Base-by-base conservation (phyloP, 2,888 invertebrate genomes). In the Ethmia dodecea region DNA sequence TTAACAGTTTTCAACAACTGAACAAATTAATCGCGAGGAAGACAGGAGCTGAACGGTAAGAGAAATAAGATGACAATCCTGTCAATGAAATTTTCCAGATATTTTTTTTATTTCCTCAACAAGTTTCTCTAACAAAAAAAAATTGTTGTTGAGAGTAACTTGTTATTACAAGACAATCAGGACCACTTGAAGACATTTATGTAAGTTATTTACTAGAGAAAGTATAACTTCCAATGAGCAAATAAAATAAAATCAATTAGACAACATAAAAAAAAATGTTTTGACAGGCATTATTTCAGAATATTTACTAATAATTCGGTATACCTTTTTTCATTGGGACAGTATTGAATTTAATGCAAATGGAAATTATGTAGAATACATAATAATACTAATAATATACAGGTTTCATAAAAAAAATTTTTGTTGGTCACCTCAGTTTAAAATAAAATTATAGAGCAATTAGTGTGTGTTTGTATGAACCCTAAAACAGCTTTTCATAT, bases 71-170 rank as follows among this genome's bases (percentile, higher is more conserved):
- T 45, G 60, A 60, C 57, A 59, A 58, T 74, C 73, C 76, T 73
- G 70, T 72, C 70, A 60, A 66, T 62, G 76, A 81, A 80, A 81
- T 80, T 83, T 83, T 80, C 83, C 80, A 84, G 81, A 79, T 71
- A 52, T 56, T n/a, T 22, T n/a, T n/a, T 8, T n/a, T 22, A 22
- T 22, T 22, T 38, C 15, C 33, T 30, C 31, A 37, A 47, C 43
- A 52, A 52, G 38, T 53, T 48, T 31, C 45, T 48, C 45, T 40
- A 49, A 46, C 37, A 33, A 34, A 42, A 42, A 43, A 38, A 38
- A 44, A 26, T 25, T 33, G 15, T 35, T 42, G 37, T 44, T 42
- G 28, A 47, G 43, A 46, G 43, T 27, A 46, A 50, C 43, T 49
- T 47, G 37, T 35, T 43, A 38, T 31, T 33, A 4, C 3, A 22